Evolutionary conservation across 2,888 invertebrate species (phyloP).

Genomic region (Suillia variegata): DNA sequence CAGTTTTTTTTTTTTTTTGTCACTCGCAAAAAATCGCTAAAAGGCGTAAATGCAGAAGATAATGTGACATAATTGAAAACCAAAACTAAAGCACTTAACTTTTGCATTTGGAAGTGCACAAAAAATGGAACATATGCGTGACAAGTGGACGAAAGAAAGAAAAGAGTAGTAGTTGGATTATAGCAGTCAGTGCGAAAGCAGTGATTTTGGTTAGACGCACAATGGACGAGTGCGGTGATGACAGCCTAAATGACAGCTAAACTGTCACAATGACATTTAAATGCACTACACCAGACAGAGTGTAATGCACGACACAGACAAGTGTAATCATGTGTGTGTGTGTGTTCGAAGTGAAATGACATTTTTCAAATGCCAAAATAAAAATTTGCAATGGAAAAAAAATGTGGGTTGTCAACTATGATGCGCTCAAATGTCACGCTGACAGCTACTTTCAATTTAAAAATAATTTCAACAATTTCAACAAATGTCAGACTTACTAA

Average conservation of each 20-base stretch:
- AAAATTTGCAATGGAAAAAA: conserved; percentile 22
- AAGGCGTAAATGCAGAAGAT: conserved; percentile 24
- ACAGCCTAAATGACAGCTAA: conserved; percentile 41
- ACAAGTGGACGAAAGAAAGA: conserved; percentile 16
- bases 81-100: conserved; percentile 52
- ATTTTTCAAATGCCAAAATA: conserved; percentile 39
- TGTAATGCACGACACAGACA: conserved; percentile 36
- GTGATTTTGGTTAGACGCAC: not conserved
- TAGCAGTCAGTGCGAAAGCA: not conserved
- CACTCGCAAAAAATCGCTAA: not conserved
- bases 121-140: conserved; percentile 46
- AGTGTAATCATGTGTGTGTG: conserved; percentile 40
- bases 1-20: too few species aligned
- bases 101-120: conserved; percentile 35
- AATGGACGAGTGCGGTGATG: not conserved
- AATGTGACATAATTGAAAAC: conserved; percentile 56
- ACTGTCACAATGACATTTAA: conserved; percentile 36
- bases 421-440: not conserved
- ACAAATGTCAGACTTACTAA: conserved; percentile 2
- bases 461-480: not conserved
- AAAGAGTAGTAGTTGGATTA: too few species aligned
- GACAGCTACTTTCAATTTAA: not conserved
- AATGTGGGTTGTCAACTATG: conserved; percentile 4
- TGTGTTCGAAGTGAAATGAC: conserved; percentile 12
- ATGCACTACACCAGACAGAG: conserved; percentile 28